Base-by-base conservation (phyloP, 2,888 invertebrate genomes). In the Drosophila anomalipes region DNA sequence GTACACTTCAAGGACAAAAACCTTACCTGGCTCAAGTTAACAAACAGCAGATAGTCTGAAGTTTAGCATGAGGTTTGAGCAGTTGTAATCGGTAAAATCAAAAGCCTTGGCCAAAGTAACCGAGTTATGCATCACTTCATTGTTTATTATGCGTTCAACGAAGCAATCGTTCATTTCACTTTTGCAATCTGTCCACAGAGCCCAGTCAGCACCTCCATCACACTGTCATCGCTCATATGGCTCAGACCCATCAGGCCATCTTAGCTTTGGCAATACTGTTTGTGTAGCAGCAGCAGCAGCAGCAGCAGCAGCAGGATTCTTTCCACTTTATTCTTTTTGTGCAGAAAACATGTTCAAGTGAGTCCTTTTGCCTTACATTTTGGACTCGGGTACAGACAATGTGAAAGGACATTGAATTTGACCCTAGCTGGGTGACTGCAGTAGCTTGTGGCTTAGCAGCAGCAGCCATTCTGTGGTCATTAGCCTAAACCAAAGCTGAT, bases 401-500 rank as follows among this genome's bases (percentile, higher is more conserved):
- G 79, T 66, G 82, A 80, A 80, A 69, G 70, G 80, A 82, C 82
- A 82, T 81, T 82, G 82, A 82, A 73, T 58, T 72, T 76, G 83
- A 81, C 76, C 79, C 64, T 57, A 58, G 58, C 30, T 66, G 67
- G 66, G 30, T 79, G 84, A 77, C 77, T 89, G 90, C 89, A 86
- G 82, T 79, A 74, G 82, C 74, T 78, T 83, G 81, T 81, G 81
- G 81, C 74, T 74, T 70, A 83, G 79, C 79, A 79, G 79, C 79
- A 79, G 79, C 82, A 79, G 86, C 88, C 86, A 90, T 90, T 85
- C 81, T 85, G 85, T 90, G 86, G 86, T 90, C 90, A 86, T 86
- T 86, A 90, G 86, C 90, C 89, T 86, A 89, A 86, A 79, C 89
- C 86, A 89, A 85, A 90, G 84, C 82, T 90, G 86, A 89, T 89